These are phyloP conservation scores for Micromesistius poutassou DNA, from an alignment of 2,797 vertebrate genomes.

Conservation along the genomic window DNA sequence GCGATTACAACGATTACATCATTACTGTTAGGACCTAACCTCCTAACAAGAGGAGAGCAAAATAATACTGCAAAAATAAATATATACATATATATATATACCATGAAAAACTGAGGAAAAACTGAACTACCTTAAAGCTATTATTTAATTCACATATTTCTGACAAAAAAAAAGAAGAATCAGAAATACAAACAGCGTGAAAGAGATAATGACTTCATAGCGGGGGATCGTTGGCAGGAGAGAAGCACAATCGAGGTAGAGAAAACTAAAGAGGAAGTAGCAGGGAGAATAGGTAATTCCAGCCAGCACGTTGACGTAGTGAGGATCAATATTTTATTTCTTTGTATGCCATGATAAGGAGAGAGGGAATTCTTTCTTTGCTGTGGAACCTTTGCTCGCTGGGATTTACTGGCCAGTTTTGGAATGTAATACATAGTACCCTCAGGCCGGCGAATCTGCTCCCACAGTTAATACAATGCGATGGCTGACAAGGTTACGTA, in stretches of 20 bases:
- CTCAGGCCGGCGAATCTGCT: neutral
- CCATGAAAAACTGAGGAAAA: no score
- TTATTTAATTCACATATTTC: neutral
- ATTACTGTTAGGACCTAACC: no score
- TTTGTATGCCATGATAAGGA: slow-evolving; percentile 72
- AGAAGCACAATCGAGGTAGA: slow-evolving; percentile 36
- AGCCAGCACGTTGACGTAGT: slow-evolving; percentile 45
- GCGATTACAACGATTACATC: no score
- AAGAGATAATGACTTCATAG: neutral
- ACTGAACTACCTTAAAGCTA: neutral
- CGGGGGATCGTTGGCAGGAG: slow-evolving; percentile 16
- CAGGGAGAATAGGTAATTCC: slow-evolving; percentile 59
- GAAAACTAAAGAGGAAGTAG: slow-evolving; percentile 30
- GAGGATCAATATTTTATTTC: slow-evolving; percentile 77
- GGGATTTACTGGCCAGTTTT: slow-evolving; percentile 43
- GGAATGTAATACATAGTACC: neutral
- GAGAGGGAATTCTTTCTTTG: slow-evolving; percentile 64
- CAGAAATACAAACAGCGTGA: neutral
- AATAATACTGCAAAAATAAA: neutral
- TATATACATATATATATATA: neutral
- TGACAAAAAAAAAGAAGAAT: neutral
- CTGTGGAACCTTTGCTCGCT: slow-evolving; percentile 48
- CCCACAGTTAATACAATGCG: neutral
- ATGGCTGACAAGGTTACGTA: neutral
- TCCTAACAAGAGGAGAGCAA: neutral